phyloP scores from a whole-genome alignment of 2,797 vertebrate genomes.

The Gymnothorax reevesii region DNA sequence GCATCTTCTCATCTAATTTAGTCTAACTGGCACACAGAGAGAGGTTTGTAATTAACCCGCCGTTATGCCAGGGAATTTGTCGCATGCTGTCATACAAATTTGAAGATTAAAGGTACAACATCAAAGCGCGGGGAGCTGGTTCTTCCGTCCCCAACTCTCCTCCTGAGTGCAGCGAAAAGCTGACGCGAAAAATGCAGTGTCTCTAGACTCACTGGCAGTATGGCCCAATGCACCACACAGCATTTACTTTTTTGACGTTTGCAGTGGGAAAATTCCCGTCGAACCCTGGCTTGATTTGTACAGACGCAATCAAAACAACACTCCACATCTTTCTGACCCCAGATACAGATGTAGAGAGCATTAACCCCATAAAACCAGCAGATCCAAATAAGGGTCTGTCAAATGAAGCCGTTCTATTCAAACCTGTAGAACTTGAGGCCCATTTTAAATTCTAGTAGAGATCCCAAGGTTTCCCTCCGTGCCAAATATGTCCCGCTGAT shows the following conservation, averaged over 20 bases:
- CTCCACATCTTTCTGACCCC: neutral
- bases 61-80: conserved; percentile 37
- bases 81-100: conserved; percentile 30
- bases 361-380: too few species aligned
- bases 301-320: conserved; percentile 8
- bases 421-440: too few species aligned
- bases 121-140: conserved; percentile 17
- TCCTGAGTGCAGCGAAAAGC: conserved; percentile 7
- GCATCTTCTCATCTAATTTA: conserved; percentile 42
- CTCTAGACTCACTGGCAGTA: neutral
- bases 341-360: neutral
- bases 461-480: too few species aligned
- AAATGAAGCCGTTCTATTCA: too few species aligned
- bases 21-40: conserved; percentile 37
- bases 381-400: too few species aligned
- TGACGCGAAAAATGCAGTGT: neutral
- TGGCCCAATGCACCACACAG: too few species aligned
- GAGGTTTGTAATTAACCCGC: conserved; percentile 45
- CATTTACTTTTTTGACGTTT: neutral
- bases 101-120: conserved; percentile 33
- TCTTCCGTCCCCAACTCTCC: neutral
- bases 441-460: too few species aligned
- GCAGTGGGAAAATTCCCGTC: neutral
- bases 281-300: neutral
- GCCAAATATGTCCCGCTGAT: too few species aligned